These are phyloP conservation scores for Lasiommata megera DNA, from an alignment of 2,888 invertebrate genomes.

Conservation along the genomic window DNA sequence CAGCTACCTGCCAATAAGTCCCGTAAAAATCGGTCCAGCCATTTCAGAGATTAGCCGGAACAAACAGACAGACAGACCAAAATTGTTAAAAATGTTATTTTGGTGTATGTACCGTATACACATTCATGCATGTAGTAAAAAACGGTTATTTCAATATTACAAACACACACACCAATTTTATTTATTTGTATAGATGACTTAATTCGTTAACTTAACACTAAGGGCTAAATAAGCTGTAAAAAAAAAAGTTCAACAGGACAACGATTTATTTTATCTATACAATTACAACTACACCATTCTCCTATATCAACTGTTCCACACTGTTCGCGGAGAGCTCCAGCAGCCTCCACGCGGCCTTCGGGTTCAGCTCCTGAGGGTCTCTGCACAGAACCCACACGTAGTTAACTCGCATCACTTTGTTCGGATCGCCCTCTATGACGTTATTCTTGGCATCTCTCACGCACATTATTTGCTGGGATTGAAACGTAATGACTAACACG, in stretches of 20 bases:
- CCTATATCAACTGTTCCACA: constrained; percentile 90
- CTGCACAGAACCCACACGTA: constrained; percentile 99
- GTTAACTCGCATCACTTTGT: constrained; percentile 96
- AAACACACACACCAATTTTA: no score
- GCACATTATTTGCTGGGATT: constrained; percentile 97
- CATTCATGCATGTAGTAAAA: no score
- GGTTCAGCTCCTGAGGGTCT: constrained; percentile 95
- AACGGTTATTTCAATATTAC: no score
- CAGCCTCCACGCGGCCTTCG: constrained; percentile 97
- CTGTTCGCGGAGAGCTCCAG: constrained; percentile 94
- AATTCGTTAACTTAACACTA: no score
- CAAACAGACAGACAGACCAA: no score
- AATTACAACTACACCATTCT: constrained; percentile 16
- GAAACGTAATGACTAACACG: constrained; percentile 96
- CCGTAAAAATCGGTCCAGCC: no score
- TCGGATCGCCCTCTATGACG: constrained; percentile 96
- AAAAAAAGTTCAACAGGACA: constrained; percentile 18
- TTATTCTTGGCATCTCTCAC: constrained; percentile 90
- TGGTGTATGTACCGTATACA: no score
- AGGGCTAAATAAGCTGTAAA: not conserved
- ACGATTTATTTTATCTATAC: constrained; percentile 50
- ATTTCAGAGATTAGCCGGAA: no score
- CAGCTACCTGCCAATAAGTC: no score
- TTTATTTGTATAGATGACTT: no score
- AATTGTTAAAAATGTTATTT: no score